Evolutionary conservation across 2,888 invertebrate species (phyloP).

Genomic region (Labia minor): DNA sequence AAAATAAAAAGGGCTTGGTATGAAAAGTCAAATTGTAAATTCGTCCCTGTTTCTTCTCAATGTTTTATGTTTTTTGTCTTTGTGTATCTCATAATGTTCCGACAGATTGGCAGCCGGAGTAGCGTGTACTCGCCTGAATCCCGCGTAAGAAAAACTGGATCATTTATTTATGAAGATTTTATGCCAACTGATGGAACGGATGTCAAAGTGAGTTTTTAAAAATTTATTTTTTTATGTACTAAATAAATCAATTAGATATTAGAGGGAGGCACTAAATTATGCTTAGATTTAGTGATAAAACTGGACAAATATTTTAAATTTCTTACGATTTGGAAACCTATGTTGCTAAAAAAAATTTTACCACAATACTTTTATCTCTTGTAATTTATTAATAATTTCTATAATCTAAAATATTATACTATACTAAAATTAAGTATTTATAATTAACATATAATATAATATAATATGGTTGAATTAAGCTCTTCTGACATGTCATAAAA

Average conservation of each 20-base stretch:
- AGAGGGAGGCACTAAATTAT: neutral
- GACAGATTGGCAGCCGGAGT: constrained; percentile 90
- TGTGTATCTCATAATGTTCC: neutral
- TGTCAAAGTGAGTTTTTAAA: constrained; percentile 51
- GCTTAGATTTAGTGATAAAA: neutral
- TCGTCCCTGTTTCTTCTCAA: neutral
- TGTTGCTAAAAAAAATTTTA: no score
- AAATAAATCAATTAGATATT: neutral
- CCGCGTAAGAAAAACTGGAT: constrained; percentile 90
- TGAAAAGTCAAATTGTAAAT: no score
- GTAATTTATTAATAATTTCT: no score
- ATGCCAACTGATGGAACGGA: constrained; percentile 97
- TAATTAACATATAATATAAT: no score
- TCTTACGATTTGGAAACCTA: no score
- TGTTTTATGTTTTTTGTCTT: neutral
- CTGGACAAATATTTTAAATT: no score
- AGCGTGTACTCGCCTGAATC: constrained; percentile 98
- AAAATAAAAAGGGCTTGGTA: no score
- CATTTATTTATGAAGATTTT: constrained; percentile 99
- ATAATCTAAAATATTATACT: no score
- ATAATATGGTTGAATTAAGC: no score
- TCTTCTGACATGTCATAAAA: no score
- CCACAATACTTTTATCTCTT: no score
- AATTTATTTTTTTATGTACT: constrained; percentile 4
- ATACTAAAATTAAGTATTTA: no score